These are phyloP conservation scores for Dendrolimus kikuchii DNA, from an alignment of 1,140 invertebrate genomes.

Conservation along the genomic window DNA sequence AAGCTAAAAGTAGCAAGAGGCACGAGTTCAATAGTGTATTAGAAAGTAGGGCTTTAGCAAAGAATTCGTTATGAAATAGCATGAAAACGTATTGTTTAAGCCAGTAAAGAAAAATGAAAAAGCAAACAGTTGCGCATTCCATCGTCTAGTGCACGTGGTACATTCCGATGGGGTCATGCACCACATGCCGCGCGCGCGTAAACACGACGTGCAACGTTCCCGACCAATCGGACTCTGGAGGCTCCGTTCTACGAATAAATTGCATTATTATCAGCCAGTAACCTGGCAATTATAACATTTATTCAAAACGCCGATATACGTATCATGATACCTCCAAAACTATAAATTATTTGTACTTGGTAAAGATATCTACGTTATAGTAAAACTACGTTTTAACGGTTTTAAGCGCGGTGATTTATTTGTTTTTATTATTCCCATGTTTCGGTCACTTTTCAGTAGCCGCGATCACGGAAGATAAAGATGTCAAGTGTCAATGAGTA, in stretches of 20 bases:
- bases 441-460: too few relatives aligned
- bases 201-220: constrained; percentile 38
- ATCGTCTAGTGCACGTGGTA: constrained; percentile 62
- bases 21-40: constrained; percentile 28
- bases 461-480: too few relatives aligned
- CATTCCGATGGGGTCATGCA: constrained; percentile 67
- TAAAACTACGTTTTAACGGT: too few relatives aligned
- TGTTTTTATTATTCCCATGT: too few relatives aligned
- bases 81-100: constrained; percentile 61
- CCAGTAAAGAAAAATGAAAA: constrained; percentile 48
- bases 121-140: constrained; percentile 69
- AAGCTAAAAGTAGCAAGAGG: constrained; percentile 29
- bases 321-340: too few relatives aligned
- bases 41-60: constrained; percentile 41
- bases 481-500: too few relatives aligned
- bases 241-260: background rate
- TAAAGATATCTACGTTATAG: too few relatives aligned
- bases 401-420: too few relatives aligned
- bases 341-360: too few relatives aligned
- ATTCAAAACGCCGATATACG: too few relatives aligned
- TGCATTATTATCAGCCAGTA: too few relatives aligned
- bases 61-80: constrained; percentile 50
- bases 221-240: constrained; percentile 13
- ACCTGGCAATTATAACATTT: too few relatives aligned
- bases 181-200: constrained; percentile 54